Evolutionary conservation across 2,888 invertebrate species (phyloP).

Genomic region (Lepeophtheirus nordmannii): DNA sequence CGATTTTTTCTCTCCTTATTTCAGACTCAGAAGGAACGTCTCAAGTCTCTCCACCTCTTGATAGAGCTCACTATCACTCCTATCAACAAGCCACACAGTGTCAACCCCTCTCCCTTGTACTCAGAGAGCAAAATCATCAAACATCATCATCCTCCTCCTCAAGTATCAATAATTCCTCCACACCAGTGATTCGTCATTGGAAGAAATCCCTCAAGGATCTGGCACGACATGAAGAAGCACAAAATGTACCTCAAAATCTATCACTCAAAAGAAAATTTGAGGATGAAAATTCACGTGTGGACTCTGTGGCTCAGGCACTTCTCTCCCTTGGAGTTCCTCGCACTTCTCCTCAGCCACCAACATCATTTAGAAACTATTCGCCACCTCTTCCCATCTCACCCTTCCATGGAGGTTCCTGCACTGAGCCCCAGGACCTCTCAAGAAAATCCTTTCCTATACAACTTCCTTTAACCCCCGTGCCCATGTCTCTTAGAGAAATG

Average conservation of each 20-base stretch:
- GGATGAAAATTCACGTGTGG: background rate
- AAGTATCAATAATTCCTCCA: background rate
- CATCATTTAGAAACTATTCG: background rate
- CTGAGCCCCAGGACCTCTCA: background rate
- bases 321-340: slow-evolving; percentile 6
- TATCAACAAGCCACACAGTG: background rate
- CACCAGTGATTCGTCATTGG: slow-evolving; percentile 12
- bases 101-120: slow-evolving; percentile 14
- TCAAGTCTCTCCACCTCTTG: slow-evolving; percentile 10
- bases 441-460: background rate
- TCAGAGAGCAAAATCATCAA: background rate
- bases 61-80: background rate
- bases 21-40: slow-evolving; percentile 17
- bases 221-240: background rate
- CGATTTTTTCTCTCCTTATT: background rate
- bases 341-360: background rate
- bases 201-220: slow-evolving; percentile 17
- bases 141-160: background rate
- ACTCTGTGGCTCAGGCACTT: slow-evolving; percentile 12
- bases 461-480: background rate
- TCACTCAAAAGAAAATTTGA: slow-evolving; percentile 2
- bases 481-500: background rate
- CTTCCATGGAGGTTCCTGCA: background rate
- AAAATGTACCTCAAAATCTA: background rate
- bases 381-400: too few species aligned